Evolutionary conservation across 2,888 invertebrate genomes (phyloP).

Genomic region (Leptinotarsa haldemani): DNA sequence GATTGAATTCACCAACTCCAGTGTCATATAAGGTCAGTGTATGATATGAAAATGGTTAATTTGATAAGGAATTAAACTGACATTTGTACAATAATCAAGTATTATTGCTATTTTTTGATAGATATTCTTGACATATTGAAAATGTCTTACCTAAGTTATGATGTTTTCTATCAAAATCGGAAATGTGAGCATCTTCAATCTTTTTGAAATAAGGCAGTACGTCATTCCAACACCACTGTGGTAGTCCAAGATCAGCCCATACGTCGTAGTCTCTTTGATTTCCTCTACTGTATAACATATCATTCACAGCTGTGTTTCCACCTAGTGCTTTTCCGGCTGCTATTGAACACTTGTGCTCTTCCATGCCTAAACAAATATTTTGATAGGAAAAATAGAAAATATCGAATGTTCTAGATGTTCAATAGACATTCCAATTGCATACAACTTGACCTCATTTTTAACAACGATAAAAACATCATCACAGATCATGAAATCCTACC

Average conservation of each 20-base stretch:
- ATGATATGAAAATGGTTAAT: no score
- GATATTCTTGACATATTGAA: not conserved
- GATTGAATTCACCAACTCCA: no score
- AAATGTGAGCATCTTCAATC: conserved; percentile 77
- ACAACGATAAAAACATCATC: no score
- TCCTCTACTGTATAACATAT: conserved; percentile 84
- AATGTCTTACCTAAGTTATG: conserved; percentile 37
- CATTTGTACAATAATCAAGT: no score
- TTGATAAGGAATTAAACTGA: no score
- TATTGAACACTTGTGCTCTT: conserved; percentile 54
- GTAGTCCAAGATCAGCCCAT: conserved; percentile 79
- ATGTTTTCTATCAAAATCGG: conserved; percentile 66
- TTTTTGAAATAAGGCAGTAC: conserved; percentile 83
- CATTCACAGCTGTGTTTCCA: conserved; percentile 83
- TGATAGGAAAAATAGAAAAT: not conserved
- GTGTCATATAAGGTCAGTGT: no score
- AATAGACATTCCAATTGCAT: no score
- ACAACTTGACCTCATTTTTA: no score
- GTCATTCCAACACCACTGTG: conserved; percentile 79
- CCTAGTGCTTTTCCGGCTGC: conserved; percentile 80
- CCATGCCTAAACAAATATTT: conserved; percentile 48
- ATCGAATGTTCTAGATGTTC: not conserved
- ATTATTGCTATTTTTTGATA: not conserved
- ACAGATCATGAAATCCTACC: no score
- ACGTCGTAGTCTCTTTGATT: conserved; percentile 78